A percentile compares a stretch with the other conserved stretches of the same genome.
Conservation (phyloP, 1,140 invertebrate genomes). For the Drosophila simulans region DNA sequence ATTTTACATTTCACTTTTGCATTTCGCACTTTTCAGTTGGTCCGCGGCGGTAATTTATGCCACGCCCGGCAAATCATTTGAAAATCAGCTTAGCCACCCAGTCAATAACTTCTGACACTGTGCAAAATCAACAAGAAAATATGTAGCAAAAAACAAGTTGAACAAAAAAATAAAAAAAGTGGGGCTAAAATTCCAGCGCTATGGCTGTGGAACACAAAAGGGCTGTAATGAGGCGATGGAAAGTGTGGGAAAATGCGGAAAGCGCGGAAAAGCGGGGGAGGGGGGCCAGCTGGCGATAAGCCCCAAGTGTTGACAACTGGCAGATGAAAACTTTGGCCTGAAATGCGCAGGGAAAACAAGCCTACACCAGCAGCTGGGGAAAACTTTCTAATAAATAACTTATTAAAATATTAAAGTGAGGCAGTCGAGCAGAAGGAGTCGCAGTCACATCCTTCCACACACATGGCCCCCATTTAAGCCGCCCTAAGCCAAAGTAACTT, state of each 20-base stretch:
- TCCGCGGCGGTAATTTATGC: conserved; percentile 44
- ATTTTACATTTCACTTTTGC: conserved; percentile 44
- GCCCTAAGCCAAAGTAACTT: conserved; percentile 63
- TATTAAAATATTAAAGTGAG: conserved; percentile 65
- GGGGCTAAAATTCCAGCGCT: background rate
- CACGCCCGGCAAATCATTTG: conserved; percentile 49
- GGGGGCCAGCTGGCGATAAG: conserved; percentile 24
- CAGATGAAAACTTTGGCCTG: conserved; percentile 48
- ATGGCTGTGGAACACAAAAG: conserved; percentile 1
- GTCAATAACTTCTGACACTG: conserved; percentile 33
- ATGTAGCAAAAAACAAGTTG: conserved; percentile 9
- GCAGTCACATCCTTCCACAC: background rate
- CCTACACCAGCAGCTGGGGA: conserved; percentile 37
- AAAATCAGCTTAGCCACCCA: conserved; percentile 52
- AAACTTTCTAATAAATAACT: conserved; percentile 68
- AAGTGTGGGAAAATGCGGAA: background rate
- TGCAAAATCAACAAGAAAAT: conserved; percentile 34
- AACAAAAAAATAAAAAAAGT: background rate
- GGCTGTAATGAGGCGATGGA: conserved; percentile 30
- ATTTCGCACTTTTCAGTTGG: background rate
- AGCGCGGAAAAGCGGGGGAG: background rate
- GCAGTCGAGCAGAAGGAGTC: conserved; percentile 21
- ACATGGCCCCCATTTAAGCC: conserved; percentile 43
- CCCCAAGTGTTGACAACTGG: conserved; percentile 59
- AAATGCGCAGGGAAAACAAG: conserved; percentile 54